Evolutionary conservation across 2,797 vertebrate genomes (phyloP).

Genomic region (Perodicticus potto): DNA sequence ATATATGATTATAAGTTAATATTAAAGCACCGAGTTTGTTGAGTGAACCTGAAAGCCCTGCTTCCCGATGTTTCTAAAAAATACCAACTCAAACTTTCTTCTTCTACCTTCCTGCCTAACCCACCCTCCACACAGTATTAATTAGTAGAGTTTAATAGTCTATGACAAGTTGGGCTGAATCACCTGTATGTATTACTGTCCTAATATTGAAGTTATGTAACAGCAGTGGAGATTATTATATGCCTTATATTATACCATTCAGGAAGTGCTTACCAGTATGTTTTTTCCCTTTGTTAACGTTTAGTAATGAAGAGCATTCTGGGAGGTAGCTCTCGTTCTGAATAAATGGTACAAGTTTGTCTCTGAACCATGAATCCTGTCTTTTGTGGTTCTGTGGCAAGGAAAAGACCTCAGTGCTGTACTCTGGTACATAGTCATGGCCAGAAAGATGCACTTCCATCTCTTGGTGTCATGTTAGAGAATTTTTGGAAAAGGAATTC

Average conservation of each 20-base stretch:
- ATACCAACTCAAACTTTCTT: conserved; percentile 11
- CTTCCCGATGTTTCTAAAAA: conserved; percentile 24
- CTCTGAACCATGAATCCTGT: conserved; percentile 1
- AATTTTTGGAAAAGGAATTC: conserved; percentile 14
- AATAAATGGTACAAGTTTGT: conserved; percentile 13
- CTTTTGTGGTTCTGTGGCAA: not conserved
- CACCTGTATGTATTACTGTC: not conserved
- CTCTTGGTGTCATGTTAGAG: not conserved
- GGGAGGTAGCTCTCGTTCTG: not conserved
- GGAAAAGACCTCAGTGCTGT: conserved; percentile 20
- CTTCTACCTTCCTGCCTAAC: not conserved
- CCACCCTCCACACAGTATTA: not conserved
- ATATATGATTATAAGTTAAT: not conserved
- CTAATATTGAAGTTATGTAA: not conserved
- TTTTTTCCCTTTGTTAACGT: conserved; percentile 1
- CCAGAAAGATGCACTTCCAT: not conserved
- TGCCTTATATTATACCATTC: not conserved
- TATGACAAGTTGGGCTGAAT: not conserved
- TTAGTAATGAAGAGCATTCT: conserved; percentile 37
- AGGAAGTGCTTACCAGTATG: not conserved
- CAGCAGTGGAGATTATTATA: not conserved
- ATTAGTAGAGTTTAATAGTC: not conserved
- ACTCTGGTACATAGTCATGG: too few relatives aligned
- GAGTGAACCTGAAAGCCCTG: conserved; percentile 4
- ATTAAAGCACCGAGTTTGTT: conserved; percentile 53